These are phyloP conservation scores for Rhagologus leucostigma DNA, from an alignment of 2,113 vertebrate genomes.

Conservation along the genomic window DNA sequence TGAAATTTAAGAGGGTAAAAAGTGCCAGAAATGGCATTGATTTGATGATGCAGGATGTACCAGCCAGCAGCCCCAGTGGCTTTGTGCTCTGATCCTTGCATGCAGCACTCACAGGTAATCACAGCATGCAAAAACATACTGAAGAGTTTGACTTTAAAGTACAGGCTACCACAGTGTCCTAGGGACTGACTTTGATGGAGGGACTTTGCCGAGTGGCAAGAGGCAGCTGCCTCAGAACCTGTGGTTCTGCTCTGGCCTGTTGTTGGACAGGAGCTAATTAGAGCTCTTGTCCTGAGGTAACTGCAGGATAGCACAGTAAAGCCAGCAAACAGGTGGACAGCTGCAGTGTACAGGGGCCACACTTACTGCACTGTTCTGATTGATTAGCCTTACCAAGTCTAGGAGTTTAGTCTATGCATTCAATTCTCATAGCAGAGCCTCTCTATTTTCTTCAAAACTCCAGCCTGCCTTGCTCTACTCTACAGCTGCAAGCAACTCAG, in stretches of 20 bases:
- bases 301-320: not conserved
- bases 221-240: not conserved
- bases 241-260: too few relatives aligned
- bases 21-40: not conserved
- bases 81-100: not conserved
- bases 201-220: rapidly evolving
- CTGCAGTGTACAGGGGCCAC: not conserved
- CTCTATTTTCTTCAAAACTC: not conserved
- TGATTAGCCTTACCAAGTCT: not conserved
- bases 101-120: not conserved
- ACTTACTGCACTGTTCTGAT: not conserved
- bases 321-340: not conserved
- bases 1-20: not conserved
- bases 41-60: not conserved
- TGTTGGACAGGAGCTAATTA: not conserved
- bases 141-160: not conserved
- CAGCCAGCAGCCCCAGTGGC: not conserved
- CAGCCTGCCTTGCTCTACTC: not conserved
- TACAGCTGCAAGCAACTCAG: not conserved
- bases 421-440: not conserved
- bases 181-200: not conserved
- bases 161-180: not conserved
- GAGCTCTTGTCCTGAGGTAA: not conserved
- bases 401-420: not conserved
- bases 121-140: not conserved